phyloP scores from a whole-genome alignment of 2,797 vertebrate species.

The Cynopterus sphinx region DNA sequence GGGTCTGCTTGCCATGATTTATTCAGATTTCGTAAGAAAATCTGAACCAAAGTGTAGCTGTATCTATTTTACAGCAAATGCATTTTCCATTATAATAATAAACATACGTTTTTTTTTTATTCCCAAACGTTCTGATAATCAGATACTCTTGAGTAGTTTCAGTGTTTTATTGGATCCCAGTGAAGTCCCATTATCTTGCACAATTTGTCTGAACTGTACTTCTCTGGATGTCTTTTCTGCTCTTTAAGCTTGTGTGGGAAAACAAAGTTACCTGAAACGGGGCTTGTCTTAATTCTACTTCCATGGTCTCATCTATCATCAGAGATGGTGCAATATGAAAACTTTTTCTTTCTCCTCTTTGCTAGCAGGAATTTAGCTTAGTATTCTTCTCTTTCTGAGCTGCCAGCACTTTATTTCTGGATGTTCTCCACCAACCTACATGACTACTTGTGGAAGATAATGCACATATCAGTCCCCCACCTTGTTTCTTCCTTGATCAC shows the following conservation, averaged over 20 bases:
- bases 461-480: not conserved
- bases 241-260: not conserved
- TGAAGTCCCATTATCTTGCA: constrained; percentile 38
- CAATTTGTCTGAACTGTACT: constrained; percentile 3
- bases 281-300: not conserved
- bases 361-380: not conserved
- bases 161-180: not conserved
- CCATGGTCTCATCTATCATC: not conserved
- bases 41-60: not conserved
- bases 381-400: not conserved
- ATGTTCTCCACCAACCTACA: fast-evolving
- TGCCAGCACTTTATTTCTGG: not conserved
- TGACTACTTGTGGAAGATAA: not conserved
- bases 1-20: not conserved
- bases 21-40: constrained; percentile 45
- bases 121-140: constrained; percentile 28
- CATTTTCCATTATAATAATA: constrained; percentile 46
- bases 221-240: not conserved
- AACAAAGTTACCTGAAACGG: not conserved
- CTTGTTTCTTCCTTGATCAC: not conserved
- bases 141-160: constrained; percentile 43
- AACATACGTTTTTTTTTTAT: constrained; percentile 34
- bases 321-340: not conserved
- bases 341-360: not conserved
- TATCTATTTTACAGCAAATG: constrained; percentile 44